Conservation (phyloP, 2,113 vertebrate species). For the Tragelaphus strepsiceros region DNA sequence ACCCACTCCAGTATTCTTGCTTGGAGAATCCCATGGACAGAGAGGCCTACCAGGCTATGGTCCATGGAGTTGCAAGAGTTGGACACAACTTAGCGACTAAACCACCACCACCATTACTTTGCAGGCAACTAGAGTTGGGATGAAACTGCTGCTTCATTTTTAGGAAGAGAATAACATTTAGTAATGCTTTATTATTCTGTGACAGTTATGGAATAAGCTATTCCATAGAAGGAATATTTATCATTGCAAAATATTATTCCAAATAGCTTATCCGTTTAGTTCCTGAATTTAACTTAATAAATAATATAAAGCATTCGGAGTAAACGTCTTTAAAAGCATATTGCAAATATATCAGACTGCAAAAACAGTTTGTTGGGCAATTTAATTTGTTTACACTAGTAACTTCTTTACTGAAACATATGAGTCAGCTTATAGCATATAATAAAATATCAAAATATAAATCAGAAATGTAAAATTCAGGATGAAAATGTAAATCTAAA, state of each 20-base stretch:
- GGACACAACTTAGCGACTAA: background rate
- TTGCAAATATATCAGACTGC: background rate
- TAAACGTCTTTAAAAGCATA: background rate
- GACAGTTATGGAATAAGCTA: background rate
- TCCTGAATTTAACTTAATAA: background rate
- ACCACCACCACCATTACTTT: background rate
- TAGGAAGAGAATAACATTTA: background rate
- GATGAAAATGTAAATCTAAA: background rate
- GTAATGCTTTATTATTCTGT: background rate
- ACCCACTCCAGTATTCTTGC: background rate
- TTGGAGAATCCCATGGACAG: background rate
- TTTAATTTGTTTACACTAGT: background rate
- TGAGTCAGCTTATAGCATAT: background rate
- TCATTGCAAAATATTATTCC: background rate
- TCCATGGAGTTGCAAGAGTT: background rate
- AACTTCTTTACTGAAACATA: background rate
- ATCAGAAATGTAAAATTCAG: background rate
- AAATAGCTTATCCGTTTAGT: background rate
- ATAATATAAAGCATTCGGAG: background rate
- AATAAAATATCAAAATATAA: background rate
- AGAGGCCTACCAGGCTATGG: background rate
- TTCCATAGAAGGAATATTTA: background rate
- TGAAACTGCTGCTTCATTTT: background rate
- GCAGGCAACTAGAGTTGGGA: background rate
- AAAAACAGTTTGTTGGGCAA: background rate